A percentile compares a stretch with the other conserved stretches of the same genome.
Conservation (phyloP, 2,888 invertebrate species). For the Ophonus ardosiacus region DNA sequence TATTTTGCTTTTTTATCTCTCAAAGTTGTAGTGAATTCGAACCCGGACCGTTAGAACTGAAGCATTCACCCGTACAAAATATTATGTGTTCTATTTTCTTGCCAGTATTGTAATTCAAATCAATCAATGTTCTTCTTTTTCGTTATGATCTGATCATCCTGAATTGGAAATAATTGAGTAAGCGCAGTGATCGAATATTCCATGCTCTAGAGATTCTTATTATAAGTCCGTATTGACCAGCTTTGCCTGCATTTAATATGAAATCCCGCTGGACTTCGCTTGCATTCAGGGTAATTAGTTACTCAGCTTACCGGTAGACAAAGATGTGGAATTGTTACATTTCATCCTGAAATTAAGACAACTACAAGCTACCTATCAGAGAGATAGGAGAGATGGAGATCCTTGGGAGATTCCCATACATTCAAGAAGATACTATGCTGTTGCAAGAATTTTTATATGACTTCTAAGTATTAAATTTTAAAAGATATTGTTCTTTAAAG, state of each 20-base stretch:
- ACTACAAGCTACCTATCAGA: background rate
- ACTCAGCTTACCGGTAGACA: constrained; percentile 19
- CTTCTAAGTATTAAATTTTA: too few species aligned
- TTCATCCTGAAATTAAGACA: constrained; percentile 24
- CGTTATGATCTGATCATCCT: background rate
- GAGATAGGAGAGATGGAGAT: background rate
- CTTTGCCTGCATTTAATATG: constrained; percentile 18
- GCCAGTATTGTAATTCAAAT: background rate
- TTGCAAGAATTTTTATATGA: too few species aligned
- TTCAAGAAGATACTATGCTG: background rate
- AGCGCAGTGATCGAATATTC: constrained; percentile 12
- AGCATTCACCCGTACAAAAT: too few species aligned
- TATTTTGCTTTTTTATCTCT: too few species aligned
- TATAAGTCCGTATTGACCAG: constrained; percentile 14
- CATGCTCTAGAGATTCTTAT: constrained; percentile 17
- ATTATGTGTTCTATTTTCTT: too few species aligned
- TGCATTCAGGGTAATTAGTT: constrained; percentile 41
- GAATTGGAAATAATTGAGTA: constrained; percentile 30
- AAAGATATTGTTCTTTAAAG: too few species aligned
- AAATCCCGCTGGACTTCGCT: constrained; percentile 16
- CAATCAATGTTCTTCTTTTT: background rate
- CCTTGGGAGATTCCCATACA: background rate
- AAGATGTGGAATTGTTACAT: constrained; percentile 27
- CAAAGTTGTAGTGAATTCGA: too few species aligned
- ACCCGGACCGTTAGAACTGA: too few species aligned